These are phyloP conservation scores for Prionailurus bengalensis DNA, from an alignment of 2,113 vertebrate species.

Conservation along the genomic window DNA sequence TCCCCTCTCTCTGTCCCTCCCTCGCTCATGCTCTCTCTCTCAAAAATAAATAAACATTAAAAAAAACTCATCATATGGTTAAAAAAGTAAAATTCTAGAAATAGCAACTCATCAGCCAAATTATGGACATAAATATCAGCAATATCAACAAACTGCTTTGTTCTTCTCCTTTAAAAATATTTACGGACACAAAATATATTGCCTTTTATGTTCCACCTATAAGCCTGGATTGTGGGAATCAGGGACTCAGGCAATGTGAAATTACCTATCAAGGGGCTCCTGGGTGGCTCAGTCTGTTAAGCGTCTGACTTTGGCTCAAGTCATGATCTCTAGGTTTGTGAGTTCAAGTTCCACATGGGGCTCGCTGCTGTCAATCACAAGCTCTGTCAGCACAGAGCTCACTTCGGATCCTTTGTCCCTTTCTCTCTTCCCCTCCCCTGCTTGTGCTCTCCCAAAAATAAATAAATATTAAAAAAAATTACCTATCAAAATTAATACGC, in stretches of 20 bases:
- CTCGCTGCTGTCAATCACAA: too few relatives aligned
- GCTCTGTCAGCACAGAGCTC: too few relatives aligned
- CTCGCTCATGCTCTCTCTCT: too few relatives aligned
- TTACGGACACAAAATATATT: neutral
- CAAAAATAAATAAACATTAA: too few relatives aligned
- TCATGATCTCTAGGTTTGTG: too few relatives aligned
- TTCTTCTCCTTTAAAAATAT: constrained; percentile 6
- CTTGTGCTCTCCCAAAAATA: too few relatives aligned
- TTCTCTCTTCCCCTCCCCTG: too few relatives aligned
- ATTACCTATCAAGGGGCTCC: neutral
- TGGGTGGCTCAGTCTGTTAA: too few relatives aligned
- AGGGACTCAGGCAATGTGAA: neutral
- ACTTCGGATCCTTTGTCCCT: too few relatives aligned
- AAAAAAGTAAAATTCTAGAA: constrained; percentile 7
- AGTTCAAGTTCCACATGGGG: too few relatives aligned
- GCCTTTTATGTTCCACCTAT: neutral
- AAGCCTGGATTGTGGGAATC: neutral
- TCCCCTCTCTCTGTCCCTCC: too few relatives aligned
- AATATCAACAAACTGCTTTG: neutral
- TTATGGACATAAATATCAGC: neutral
- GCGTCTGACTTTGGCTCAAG: too few relatives aligned
- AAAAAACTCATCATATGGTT: neutral
- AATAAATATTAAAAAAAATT: neutral
- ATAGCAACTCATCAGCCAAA: neutral
- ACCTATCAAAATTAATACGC: neutral